Evolutionary conservation across 2,797 vertebrate species (phyloP).

Genomic region (Neomorphus geoffroyi): DNA sequence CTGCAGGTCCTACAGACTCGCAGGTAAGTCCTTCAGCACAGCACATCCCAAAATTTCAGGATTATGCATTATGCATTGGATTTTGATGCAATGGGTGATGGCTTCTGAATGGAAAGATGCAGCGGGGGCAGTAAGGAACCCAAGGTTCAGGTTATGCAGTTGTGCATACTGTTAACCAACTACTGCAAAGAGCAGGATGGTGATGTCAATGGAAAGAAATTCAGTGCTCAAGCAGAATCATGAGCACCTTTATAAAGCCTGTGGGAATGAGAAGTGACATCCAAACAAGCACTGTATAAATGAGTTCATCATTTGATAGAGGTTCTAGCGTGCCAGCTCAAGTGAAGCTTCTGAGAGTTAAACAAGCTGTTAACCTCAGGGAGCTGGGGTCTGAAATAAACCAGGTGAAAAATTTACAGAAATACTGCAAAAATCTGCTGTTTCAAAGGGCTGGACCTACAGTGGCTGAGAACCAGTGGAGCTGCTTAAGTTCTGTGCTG

Average conservation of each 20-base stretch:
- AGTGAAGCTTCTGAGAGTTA: background rate
- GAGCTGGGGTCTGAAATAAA: background rate
- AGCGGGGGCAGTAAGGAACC: background rate
- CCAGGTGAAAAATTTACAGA: background rate
- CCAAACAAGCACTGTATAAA: background rate
- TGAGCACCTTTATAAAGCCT: background rate
- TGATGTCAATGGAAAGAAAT: background rate
- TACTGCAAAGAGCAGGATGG: background rate
- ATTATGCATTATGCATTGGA: background rate
- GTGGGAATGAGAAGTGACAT: background rate
- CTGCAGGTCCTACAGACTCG: slow-evolving; percentile 87
- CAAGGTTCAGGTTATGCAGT: fast-evolving
- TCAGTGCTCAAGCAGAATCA: background rate
- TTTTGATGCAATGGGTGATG: background rate
- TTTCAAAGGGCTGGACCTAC: background rate
- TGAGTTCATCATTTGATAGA: background rate
- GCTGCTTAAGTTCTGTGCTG: background rate
- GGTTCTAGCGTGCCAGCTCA: background rate
- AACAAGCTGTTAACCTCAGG: background rate
- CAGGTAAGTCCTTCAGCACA: slow-evolving; percentile 75
- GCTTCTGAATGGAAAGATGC: background rate
- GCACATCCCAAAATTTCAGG: background rate
- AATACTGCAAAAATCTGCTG: background rate
- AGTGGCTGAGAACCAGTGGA: background rate
- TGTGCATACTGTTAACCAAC: background rate